These are phyloP conservation scores for Ellobius talpinus DNA, from an alignment of 2,113 vertebrate species.

Conservation along the genomic window DNA sequence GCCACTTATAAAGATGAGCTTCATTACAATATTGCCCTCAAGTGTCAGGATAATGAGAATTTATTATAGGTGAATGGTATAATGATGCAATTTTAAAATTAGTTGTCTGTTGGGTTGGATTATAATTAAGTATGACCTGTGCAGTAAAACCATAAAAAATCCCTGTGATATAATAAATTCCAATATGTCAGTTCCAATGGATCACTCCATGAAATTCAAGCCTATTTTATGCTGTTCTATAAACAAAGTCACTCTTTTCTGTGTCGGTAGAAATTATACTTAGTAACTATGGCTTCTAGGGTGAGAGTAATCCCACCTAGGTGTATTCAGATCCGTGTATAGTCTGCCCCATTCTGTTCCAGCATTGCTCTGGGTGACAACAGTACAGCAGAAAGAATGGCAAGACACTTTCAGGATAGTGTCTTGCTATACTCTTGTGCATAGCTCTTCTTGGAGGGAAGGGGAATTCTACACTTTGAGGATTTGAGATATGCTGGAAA, in stretches of 20 bases:
- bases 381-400: not conserved
- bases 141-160: not conserved
- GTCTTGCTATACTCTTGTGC: not conserved
- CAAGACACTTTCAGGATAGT: not conserved
- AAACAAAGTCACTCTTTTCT: not conserved
- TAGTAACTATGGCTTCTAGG: not conserved
- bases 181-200: not conserved
- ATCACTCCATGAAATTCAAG: not conserved
- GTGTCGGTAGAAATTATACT: not conserved
- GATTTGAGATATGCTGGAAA: too few species aligned
- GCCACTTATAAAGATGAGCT: conserved; percentile 46
- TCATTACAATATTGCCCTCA: conserved; percentile 12
- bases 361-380: not conserved
- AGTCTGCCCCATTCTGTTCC: accelerated
- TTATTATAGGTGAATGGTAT: not conserved
- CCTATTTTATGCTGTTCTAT: not conserved
- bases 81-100: conserved; percentile 23
- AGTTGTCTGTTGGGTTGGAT: conserved; percentile 4
- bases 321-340: not conserved
- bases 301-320: not conserved
- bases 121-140: not conserved
- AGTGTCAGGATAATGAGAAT: not conserved
- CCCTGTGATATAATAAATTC: not conserved
- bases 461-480: not conserved
- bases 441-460: not conserved